Base-by-base conservation (phyloP, 2,797 vertebrate genomes). In the Coregonus suidteri region DNA sequence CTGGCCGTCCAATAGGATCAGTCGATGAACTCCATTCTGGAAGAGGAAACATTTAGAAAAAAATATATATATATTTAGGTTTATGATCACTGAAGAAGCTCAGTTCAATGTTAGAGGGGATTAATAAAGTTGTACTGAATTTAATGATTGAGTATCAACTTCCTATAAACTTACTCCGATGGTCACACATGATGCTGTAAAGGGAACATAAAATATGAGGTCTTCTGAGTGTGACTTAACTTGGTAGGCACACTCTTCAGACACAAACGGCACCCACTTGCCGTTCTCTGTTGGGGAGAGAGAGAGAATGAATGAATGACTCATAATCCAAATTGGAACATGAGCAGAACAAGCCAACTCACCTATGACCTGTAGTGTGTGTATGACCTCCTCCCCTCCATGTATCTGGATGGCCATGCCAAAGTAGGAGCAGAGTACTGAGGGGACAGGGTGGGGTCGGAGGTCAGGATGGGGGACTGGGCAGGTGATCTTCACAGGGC, bases 401-500 rank as follows among this genome's bases (percentile, higher is more conserved):
- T 76, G 13, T 1, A 93, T 78, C 79, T 90, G 84, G 34, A 95
- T 77, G 0, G 70, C 85, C 91, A 95, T 92, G 73, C 91, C 91
- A 3, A 88, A 83, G 0, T 82, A 31, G 18, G 91, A 92, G 83
- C 94, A 95, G 73, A 90, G 82, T 64, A 93, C 88, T 6, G 79
- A 80, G 0, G 86, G 90, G 47, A 7, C 6, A 2, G 71, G 72
- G 18, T 25, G 68, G 52, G 71, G 71, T 1, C 77, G 56, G 51
- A 14, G 54, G 74, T 77, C 73, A 47, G 9, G 41, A 9, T 47
- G 7, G 41, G 41, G 78, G 71, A 89, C 41, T 0, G 94, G 93
- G 62, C 94, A 95, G 71, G 91, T 88, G 53, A 95, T 86, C 76
- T 91, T 93, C 75, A 95, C 77, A 0, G 90, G 91, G 64, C 31